Evolutionary conservation across 2,113 vertebrate species (phyloP), one percentile per base, ranked within the genome.

Genomic region (Anarrhichthys ocellatus): DNA sequence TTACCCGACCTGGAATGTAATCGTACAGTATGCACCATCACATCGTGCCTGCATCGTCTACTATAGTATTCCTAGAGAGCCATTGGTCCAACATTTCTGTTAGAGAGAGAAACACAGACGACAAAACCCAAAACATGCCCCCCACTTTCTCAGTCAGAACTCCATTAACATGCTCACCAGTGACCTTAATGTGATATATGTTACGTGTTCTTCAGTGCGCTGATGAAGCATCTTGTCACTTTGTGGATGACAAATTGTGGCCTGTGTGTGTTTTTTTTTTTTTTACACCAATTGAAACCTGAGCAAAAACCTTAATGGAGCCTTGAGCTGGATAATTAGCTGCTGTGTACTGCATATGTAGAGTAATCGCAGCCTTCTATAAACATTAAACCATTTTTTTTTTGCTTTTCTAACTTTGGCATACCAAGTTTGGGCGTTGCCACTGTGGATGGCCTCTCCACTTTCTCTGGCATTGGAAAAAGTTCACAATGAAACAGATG

Each of bases 241-340:
- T 3, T 5, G 13, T 20, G 22, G 29, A 24, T 68, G 13, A 56
- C 40, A 56, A 18, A 48, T 10, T 9, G 2, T 14, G 24, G 9
- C 8, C 9, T 0, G 1, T 5, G 14, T 61, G n/a, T 62, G 27
- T n/a, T 46, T 56, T 65, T 79, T 56, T 1, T 54, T 56, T 56
- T 70, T 79, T 62, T 36, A 76, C 44, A 71, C 67, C 20, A 63
- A 77, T 0, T 72, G 24, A 76, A 73, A 85, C 42, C 38, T 56
- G 40, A 64, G 42, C 2, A 22, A 54, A 56, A 76, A 44, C 32
- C 3, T 20, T 2, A 34, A 68, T 2, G 54, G 4, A 63, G 58
- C 29, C 32, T 4, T 22, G n/a, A 69, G 10, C 4, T 1, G 52
- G 1, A 52, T 34, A 64, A 72, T 36, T 44, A 70, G 4, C n/a